These are phyloP conservation scores for Cantharis nigra DNA, from an alignment of 2,888 invertebrate genomes.

Conservation along the genomic window DNA sequence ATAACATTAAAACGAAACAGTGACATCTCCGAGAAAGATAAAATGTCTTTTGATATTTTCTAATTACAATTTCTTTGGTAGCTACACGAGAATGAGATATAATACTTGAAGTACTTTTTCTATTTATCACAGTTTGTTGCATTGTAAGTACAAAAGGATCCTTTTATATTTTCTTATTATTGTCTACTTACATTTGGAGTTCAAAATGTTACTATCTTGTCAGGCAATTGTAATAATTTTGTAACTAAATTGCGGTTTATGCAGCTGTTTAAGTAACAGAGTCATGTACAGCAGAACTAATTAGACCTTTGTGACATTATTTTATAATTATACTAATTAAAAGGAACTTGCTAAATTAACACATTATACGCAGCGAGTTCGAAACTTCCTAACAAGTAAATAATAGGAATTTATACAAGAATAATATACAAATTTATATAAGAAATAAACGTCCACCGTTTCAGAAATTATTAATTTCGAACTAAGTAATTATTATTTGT, in stretches of 20 bases:
- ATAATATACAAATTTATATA: constrained; percentile 14
- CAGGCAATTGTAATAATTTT: constrained; percentile 24
- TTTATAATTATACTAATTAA: constrained; percentile 32
- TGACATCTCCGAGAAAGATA: neutral
- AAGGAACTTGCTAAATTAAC: constrained; percentile 30
- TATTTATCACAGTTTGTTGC: neutral
- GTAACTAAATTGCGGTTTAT: constrained; percentile 26
- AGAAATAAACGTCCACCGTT: neutral
- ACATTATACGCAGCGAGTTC: constrained; percentile 29
- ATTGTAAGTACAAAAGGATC: neutral
- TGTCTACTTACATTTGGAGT: neutral
- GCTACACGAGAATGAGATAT: neutral
- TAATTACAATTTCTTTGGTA: neutral
- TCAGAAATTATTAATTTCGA: neutral
- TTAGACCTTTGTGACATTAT: constrained; percentile 29
- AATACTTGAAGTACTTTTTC: neutral
- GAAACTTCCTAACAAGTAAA: constrained; percentile 28
- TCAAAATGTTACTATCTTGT: constrained; percentile 17
- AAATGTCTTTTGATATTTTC: neutral
- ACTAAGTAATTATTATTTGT: neutral
- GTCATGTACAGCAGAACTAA: constrained; percentile 24
- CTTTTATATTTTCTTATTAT: neutral
- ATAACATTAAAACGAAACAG: neutral
- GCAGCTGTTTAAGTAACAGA: constrained; percentile 24
- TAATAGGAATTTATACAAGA: constrained; percentile 28